Evolutionary conservation across 30 jellyfish, hydroid and myxozoan species (phyloP).

Genomic region (Aurelia sp.): DNA sequence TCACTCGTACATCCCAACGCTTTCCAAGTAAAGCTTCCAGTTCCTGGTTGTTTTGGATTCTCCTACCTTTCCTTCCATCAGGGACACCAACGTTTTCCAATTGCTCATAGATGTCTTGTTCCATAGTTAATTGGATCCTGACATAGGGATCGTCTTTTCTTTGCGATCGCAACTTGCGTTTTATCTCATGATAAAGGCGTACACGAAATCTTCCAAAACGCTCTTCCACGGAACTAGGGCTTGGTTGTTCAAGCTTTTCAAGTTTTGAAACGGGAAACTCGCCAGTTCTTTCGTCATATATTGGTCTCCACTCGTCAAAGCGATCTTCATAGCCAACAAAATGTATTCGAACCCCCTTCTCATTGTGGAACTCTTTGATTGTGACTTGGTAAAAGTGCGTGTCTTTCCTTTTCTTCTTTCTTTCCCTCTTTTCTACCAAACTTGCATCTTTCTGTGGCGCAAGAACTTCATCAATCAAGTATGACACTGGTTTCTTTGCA

Average conservation of each 20-base stretch:
- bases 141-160: conserved; percentile 28
- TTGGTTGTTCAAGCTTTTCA: conserved; percentile 10
- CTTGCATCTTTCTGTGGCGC: too few species aligned
- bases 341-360: background rate
- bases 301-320: conserved; percentile 18
- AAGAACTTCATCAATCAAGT: background rate
- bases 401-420: too few species aligned
- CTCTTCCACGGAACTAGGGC: background rate
- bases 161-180: background rate
- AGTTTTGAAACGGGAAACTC: conserved; percentile 25
- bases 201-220: background rate
- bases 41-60: background rate
- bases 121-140: conserved; percentile 4
- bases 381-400: too few species aligned
- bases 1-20: background rate
- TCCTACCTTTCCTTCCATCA: background rate
- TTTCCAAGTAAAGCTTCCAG: conserved; percentile 1
- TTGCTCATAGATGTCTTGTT: background rate
- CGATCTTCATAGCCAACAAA: background rate
- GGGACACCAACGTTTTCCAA: background rate
- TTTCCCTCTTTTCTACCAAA: too few species aligned
- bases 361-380: too few species aligned
- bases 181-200: background rate
- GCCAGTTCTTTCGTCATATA: background rate
- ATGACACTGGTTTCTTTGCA: too few species aligned